Percentiles rank a stretch among this genome's conserved stretches.
phyloP scores from a whole-genome alignment of 2,797 vertebrate genomes.

The Myotis daubentonii region DNA sequence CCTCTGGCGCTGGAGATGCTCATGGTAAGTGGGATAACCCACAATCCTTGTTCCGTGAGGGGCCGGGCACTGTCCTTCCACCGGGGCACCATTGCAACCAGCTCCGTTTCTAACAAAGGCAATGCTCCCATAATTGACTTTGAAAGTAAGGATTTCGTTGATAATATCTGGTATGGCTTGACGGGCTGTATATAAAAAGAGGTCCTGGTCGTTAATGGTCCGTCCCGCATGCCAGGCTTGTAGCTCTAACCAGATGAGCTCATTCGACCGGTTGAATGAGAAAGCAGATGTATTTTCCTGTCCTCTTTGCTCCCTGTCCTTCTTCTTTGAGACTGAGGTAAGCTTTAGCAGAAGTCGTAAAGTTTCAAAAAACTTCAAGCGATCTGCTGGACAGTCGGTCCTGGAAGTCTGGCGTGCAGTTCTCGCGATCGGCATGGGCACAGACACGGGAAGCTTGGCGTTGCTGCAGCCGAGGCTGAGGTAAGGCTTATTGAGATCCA shows the following conservation, averaged over 20 bases:
- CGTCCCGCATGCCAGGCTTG: slow-evolving; percentile 99
- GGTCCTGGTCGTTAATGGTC: slow-evolving; percentile 95
- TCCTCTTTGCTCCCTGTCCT: slow-evolving; percentile 97
- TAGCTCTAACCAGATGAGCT: slow-evolving; percentile 98
- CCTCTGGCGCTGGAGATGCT: slow-evolving; percentile 95
- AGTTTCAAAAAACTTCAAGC: slow-evolving; percentile 99
- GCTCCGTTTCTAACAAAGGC: slow-evolving; percentile 81
- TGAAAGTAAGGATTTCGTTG: slow-evolving; percentile 97
- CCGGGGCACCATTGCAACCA: slow-evolving; percentile 87
- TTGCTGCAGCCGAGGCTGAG: slow-evolving; percentile 97
- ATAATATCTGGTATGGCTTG: slow-evolving; percentile 98
- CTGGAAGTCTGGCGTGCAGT: slow-evolving; percentile 97
- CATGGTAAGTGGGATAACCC: slow-evolving; percentile 89
- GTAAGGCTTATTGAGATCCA: slow-evolving; percentile 99
- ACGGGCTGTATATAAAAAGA: slow-evolving; percentile 96
- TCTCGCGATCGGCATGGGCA: slow-evolving; percentile 93
- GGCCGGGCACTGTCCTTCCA: slow-evolving; percentile 80
- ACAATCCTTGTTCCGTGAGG: slow-evolving; percentile 83
- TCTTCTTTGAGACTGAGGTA: slow-evolving; percentile 99
- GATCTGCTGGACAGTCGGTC: slow-evolving; percentile 97
- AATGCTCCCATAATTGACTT: slow-evolving; percentile 93
- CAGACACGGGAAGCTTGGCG: slow-evolving; percentile 93
- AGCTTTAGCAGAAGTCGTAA: slow-evolving; percentile 97
- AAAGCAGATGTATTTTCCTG: slow-evolving; percentile 94
- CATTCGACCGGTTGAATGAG: slow-evolving; percentile 94